These are phyloP conservation scores for Montifringilla adamsi DNA, from an alignment of 2,113 vertebrate species.

Conservation along the genomic window DNA sequence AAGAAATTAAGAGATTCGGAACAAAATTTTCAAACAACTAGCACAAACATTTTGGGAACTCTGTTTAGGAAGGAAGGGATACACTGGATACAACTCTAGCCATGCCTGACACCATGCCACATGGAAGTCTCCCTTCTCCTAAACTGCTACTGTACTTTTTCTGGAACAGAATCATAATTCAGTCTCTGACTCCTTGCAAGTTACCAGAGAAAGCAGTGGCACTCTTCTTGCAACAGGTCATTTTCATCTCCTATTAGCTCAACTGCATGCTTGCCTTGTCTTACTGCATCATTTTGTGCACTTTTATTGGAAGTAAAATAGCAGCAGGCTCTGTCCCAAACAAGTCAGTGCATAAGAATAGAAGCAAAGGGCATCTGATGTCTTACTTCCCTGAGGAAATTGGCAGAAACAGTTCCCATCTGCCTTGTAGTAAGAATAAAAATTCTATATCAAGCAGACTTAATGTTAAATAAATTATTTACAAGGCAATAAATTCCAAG, in stretches of 20 bases:
- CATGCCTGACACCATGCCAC: not conserved
- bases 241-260: not conserved
- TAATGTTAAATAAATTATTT: not conserved
- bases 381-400: not conserved
- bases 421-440: not conserved
- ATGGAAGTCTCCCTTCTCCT: not conserved
- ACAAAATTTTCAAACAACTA: not conserved
- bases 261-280: not conserved
- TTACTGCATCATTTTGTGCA: not conserved
- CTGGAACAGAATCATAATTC: not conserved
- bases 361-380: not conserved
- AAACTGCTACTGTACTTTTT: not conserved
- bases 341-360: not conserved
- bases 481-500: not conserved
- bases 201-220: not conserved
- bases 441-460: not conserved
- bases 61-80: not conserved
- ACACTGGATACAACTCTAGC: not conserved
- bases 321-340: not conserved
- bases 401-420: not conserved
- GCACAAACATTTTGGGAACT: not conserved
- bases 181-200: not conserved
- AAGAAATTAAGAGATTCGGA: not conserved
- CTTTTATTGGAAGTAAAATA: not conserved
- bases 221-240: not conserved